Evolutionary conservation across 2,113 vertebrate species (phyloP), one percentile per base, ranked within the genome.

Genomic region (Heterotis niloticus): DNA sequence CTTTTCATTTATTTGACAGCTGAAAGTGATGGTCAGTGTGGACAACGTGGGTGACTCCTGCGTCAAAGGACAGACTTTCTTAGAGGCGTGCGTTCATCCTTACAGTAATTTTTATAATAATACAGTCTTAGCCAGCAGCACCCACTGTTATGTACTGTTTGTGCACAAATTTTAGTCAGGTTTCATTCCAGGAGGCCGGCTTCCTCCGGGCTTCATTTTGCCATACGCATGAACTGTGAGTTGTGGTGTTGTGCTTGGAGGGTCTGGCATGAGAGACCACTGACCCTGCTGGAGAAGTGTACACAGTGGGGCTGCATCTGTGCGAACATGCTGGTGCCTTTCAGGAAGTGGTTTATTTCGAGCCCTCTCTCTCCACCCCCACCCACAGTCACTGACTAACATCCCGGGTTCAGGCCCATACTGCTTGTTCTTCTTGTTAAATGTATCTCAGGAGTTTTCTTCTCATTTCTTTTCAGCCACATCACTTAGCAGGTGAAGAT

Each of bases 301-400:
- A 29, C 57, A 34, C 59, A 20, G 7, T 7, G 5, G 14, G 14
- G 14, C 60, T 62, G 7, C 1, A 10, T 23, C 20, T 75, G 7
- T 17, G 3, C 28, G 28, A n/a, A n/a, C n/a, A n/a, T 23, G 9
- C 62, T 1, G 2, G 10, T 12, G 0, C 29, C 16, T 75, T 62
- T 24, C 76, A 78, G 76, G 76, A 78, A 69, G 76, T 69, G 76
- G 65, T 78, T 34, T 51, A 52, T 12, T 29, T 54, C 13, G 23
- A 24, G 2, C 65, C 54, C 24, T 18, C 64, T 23, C 10, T 10
- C 5, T 11, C 51, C 11, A 5, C 10, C 7, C 28, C 18, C 13
- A 26, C 74, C 59, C 51, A 24, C 44, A 10, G 28, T 28, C 29
- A 10, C 7, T 64, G 18, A 65, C 64, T 65, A 69, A 69, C 28